Evolutionary conservation across 2,888 invertebrate genomes (phyloP), one percentile per base, ranked within the genome.

Genomic region (Neuroscelio doddi): DNA sequence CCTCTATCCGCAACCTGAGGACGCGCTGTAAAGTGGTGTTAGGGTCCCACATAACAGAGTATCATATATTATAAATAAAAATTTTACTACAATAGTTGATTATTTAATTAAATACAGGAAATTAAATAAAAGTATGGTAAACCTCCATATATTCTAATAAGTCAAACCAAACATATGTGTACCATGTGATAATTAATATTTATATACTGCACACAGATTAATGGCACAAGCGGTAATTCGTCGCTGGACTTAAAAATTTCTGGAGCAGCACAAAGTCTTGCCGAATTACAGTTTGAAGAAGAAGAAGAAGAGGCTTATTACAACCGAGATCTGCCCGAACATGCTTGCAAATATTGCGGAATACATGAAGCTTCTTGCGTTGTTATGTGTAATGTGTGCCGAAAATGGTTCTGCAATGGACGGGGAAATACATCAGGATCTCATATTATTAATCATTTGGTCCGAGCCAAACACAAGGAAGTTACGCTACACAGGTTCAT

Each of bases 341-440:
- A 97, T 88, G 98, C 98, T 0, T 98, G 98, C 89, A 97, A 97
- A 83, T 99, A 99, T 84, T 99, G 99, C 86, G 98, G 98, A 42
- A 97, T 99, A 69, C 97, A 98, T 83, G 98, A 98, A 82, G 97
- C 97, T 0, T 91, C 94, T 69, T 96, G 96, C 77, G 99, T 99
- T 32, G 97, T 98, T 52, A 95, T 96, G 92, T 99, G 99, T 86
- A 98, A 98, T 83, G 90, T 95, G 63, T 99, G 99, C 84, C 97
- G 96, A 83, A 98, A 98, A 83, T 99, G 99, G 99, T 99, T 99
- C 84, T 99, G 99, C 85, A 99, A 99, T 87, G 98, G 98, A 0
- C 90, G 98, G 57, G 98, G 98, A 10, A 97, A 96, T 81, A 98
- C 98, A 1, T 97, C 97, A 0, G 98, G 96, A 17, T 98, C 98